Evolutionary conservation across 2,888 invertebrate genomes (phyloP).

Genomic region (Athalia cordata): DNA sequence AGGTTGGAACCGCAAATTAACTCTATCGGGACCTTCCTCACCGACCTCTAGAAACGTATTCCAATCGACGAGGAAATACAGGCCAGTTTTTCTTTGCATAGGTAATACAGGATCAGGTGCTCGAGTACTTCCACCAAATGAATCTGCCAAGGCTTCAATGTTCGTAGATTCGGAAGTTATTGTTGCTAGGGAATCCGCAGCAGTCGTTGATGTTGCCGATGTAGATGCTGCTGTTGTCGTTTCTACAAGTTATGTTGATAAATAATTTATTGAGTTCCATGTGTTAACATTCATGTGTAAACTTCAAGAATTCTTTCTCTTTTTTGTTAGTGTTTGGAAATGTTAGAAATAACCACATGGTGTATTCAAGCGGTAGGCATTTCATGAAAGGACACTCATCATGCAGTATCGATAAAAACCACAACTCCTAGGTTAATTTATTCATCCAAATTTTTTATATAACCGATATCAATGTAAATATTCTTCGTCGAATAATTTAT

Average conservation of each 20-base stretch:
- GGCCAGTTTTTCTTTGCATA: conserved; percentile 83
- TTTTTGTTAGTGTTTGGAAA: conserved; percentile 18
- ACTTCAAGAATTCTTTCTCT: neutral
- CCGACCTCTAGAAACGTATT: conserved; percentile 91
- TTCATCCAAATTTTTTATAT: neutral
- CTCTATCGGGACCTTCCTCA: conserved; percentile 82
- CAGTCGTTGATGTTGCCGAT: conserved; percentile 53
- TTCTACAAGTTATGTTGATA: conserved; percentile 45
- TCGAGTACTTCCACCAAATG: conserved; percentile 82
- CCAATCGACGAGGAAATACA: conserved; percentile 91
- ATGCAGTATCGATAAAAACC: conserved; percentile 10
- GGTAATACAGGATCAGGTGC: conserved; percentile 80
- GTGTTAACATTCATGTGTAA: neutral
- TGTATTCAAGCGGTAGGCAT: conserved; percentile 7
- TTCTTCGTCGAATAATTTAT: too few species aligned
- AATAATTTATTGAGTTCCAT: conserved; percentile 38
- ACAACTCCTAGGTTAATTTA: neutral
- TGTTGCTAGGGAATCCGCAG: neutral
- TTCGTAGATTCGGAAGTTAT: conserved; percentile 72
- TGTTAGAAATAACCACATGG: neutral
- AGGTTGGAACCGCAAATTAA: conserved; percentile 87
- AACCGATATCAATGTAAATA: neutral
- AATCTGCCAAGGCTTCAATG: conserved; percentile 83
- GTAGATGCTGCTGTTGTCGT: conserved; percentile 46
- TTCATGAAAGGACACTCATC: conserved; percentile 25